Evolutionary conservation across 2,113 vertebrate species (phyloP).

Genomic region (Mus spicilegus): DNA sequence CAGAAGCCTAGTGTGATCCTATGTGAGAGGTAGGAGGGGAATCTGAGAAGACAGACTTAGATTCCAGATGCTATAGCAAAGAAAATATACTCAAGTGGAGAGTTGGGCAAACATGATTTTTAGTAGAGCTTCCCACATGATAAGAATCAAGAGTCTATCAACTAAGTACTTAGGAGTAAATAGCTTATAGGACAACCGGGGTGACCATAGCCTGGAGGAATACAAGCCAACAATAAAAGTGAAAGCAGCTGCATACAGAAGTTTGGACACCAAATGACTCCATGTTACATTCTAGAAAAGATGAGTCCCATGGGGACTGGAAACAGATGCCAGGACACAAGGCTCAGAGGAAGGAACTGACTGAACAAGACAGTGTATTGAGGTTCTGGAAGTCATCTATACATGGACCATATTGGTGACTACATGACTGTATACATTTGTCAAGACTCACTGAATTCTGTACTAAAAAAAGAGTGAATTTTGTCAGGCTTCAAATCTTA

Average conservation of each 20-base stretch:
- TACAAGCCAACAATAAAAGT: neutral
- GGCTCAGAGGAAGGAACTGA: neutral
- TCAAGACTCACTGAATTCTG: slow-evolving; percentile 13
- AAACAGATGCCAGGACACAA: neutral
- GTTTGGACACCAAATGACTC: neutral
- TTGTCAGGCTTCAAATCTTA: neutral
- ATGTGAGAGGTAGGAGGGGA: neutral
- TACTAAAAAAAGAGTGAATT: neutral
- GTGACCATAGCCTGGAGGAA: neutral
- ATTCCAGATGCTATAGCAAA: neutral
- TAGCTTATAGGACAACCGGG: neutral
- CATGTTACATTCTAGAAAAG: neutral
- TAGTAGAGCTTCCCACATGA: neutral
- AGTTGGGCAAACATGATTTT: slow-evolving; percentile 8
- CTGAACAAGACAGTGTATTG: neutral
- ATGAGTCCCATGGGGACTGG: neutral
- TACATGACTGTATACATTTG: neutral
- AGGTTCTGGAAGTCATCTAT: neutral
- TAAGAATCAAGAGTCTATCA: neutral
- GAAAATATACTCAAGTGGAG: neutral
- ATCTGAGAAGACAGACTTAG: neutral
- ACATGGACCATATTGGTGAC: neutral
- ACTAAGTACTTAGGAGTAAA: neutral
- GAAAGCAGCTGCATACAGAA: neutral
- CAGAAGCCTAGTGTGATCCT: neutral